Evolutionary conservation across 2,888 invertebrate species (phyloP).

Genomic region (Aproaerema taeniolella): DNA sequence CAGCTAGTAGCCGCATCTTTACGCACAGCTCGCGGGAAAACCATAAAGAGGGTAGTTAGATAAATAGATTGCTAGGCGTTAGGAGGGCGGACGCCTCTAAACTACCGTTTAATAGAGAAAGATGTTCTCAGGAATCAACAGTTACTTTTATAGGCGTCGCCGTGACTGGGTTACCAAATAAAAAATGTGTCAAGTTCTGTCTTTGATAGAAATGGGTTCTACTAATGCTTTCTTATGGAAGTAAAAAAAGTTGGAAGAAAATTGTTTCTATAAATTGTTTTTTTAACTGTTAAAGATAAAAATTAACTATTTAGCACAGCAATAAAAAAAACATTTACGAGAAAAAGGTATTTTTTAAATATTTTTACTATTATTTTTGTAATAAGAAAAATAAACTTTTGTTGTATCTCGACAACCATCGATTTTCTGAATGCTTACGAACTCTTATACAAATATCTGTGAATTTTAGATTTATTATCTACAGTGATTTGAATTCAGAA

Average conservation of each 20-base stretch:
- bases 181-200: slow-evolving; percentile 9
- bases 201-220: not conserved
- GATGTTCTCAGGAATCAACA: slow-evolving; percentile 54
- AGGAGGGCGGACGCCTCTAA: slow-evolving; percentile 42
- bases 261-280: not conserved
- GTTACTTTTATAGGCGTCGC: slow-evolving; percentile 44
- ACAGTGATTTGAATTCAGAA: too few species aligned
- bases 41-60: slow-evolving; percentile 56
- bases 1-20: slow-evolving; percentile 34
- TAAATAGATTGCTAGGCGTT: slow-evolving; percentile 53
- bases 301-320: not conserved
- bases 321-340: not conserved
- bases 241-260: too few species aligned
- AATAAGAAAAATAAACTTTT: too few species aligned
- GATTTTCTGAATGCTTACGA: too few species aligned
- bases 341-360: not conserved
- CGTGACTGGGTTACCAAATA: slow-evolving; percentile 42
- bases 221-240: too few species aligned
- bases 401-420: too few species aligned
- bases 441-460: too few species aligned
- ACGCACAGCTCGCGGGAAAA: slow-evolving; percentile 39
- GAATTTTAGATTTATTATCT: too few species aligned
- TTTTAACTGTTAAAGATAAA: not conserved
- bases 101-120: slow-evolving; percentile 58
- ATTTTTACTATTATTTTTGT: too few species aligned